These are phyloP conservation scores for Macroglossus sobrinus DNA, from an alignment of 2,113 vertebrate species.

Conservation along the genomic window DNA sequence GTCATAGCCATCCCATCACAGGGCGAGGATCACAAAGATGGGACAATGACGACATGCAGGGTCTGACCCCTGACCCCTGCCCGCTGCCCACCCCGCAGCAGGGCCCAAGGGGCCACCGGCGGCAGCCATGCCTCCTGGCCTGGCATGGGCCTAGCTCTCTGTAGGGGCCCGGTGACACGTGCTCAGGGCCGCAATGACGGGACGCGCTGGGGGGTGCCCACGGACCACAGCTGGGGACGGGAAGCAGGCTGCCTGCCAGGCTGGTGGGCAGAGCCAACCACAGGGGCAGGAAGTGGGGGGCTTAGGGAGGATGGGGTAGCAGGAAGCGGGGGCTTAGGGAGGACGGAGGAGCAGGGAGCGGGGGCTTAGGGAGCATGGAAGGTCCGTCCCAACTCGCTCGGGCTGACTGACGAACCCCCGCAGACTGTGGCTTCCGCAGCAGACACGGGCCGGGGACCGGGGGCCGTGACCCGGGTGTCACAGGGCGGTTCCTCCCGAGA, in stretches of 20 bases:
- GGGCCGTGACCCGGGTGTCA: not conserved
- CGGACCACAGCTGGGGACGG: too few species aligned
- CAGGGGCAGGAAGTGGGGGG: too few species aligned
- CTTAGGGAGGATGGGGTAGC: not conserved
- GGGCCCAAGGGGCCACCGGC: not conserved
- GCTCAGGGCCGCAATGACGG: not conserved
- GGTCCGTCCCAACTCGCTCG: not conserved
- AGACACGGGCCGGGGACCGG: not conserved
- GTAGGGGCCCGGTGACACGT: accelerated
- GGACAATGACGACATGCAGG: not conserved
- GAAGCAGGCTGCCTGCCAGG: not conserved
- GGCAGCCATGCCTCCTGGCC: accelerated
- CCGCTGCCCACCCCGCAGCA: too few species aligned
- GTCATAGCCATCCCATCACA: not conserved
- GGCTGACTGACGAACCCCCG: not conserved
- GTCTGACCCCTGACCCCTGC: not conserved
- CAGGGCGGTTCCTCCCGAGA: not conserved
- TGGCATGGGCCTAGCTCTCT: accelerated
- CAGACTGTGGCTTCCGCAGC: not conserved
- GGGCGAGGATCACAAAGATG: accelerated
- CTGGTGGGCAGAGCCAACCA: not conserved
- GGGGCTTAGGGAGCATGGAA: too few species aligned
- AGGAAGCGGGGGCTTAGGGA: too few species aligned
- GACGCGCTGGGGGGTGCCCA: accelerated
- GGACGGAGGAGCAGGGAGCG: too few species aligned